Conservation (phyloP, 2,113 vertebrate species). For the Coryphaenoides rupestris region DNA sequence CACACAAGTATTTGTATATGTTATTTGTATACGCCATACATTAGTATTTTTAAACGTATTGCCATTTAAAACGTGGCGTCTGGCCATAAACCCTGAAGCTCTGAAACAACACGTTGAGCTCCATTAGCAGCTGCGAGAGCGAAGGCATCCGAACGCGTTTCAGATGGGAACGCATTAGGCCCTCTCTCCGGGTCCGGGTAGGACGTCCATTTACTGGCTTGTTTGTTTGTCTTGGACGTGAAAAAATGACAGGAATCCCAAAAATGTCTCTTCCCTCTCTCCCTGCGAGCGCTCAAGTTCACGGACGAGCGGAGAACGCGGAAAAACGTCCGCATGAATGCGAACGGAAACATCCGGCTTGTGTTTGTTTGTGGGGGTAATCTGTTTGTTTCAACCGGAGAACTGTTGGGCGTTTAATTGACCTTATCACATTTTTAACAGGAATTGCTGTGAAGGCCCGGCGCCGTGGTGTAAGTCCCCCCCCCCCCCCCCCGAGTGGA, state of each 20-base stretch:
- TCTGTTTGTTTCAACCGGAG: slow-evolving; percentile 22
- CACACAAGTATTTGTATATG: too few relatives aligned
- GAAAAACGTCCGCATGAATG: background rate
- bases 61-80: too few relatives aligned
- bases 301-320: slow-evolving; percentile 10
- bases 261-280: slow-evolving; percentile 44
- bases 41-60: too few relatives aligned
- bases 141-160: background rate
- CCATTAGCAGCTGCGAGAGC: background rate
- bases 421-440: too few relatives aligned
- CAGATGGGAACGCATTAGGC: background rate
- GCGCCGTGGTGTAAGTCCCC: slow-evolving; percentile 17
- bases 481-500: too few relatives aligned
- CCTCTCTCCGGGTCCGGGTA: background rate
- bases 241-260: slow-evolving; percentile 59
- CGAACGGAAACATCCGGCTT: background rate
- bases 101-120: background rate
- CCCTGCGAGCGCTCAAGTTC: slow-evolving; percentile 16
- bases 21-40: too few relatives aligned
- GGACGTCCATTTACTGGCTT: slow-evolving; percentile 18
- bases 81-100: too few relatives aligned
- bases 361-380: background rate
- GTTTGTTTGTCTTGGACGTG: slow-evolving; percentile 55
- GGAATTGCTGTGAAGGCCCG: background rate
- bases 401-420: too few relatives aligned